Percentiles rank a stretch among this genome's conserved stretches.
These are phyloP conservation scores for Periophthalmus magnuspinnatus DNA, from an alignment of 2,797 vertebrate genomes.

Conservation along the genomic window DNA sequence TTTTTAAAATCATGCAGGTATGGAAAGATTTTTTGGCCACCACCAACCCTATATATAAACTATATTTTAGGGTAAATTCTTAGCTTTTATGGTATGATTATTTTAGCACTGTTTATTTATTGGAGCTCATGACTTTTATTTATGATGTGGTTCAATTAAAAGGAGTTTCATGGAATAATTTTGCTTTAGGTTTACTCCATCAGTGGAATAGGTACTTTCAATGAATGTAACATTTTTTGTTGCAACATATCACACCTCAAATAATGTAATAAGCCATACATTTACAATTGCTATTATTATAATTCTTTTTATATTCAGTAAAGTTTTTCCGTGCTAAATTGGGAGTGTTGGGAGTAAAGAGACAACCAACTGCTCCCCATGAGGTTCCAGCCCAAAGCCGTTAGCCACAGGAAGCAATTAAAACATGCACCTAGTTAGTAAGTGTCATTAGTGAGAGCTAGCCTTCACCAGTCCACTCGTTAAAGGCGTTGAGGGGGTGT, in stretches of 20 bases:
- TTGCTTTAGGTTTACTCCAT: not conserved
- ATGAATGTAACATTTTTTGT: not conserved
- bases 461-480: conserved; percentile 76
- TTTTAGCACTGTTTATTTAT: not conserved
- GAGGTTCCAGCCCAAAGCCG: conserved; percentile 66
- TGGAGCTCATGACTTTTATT: not conserved
- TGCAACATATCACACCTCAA: not conserved
- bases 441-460: conserved; percentile 76
- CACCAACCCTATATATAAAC: too few species aligned
- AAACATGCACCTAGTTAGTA: conserved; percentile 75
- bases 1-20: too few species aligned
- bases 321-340: conserved; percentile 1
- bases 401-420: conserved; percentile 85
- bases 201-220: not conserved
- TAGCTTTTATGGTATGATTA: not conserved
- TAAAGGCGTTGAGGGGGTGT: conserved; percentile 67
- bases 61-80: not conserved
- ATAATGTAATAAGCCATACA: not conserved
- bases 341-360: conserved; percentile 6
- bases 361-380: conserved; percentile 62
- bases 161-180: not conserved
- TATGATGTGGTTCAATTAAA: not conserved
- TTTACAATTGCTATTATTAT: too few species aligned
- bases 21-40: too few species aligned
- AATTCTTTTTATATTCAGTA: not conserved